Evolutionary conservation across 92 coral and sea anemone species (phyloP), one percentile per base, ranked within the genome.

Genomic region (Paragorgia papillata): DNA sequence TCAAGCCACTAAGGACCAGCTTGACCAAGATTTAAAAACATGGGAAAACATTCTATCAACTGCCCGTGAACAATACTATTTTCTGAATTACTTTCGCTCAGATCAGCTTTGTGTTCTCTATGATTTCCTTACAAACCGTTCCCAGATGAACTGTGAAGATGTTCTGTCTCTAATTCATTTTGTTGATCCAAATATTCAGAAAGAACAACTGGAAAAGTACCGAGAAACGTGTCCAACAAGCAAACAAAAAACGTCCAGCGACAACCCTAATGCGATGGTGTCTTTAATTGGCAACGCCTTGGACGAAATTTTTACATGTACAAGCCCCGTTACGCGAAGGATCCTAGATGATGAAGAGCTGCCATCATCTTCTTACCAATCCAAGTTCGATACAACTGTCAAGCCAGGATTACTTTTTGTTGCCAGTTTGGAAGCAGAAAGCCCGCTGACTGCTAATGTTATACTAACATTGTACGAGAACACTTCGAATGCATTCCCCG

Each of bases 351-450:
- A 30, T 39, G 57, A 49, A 14, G 46, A 39, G 15, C 3, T 54
- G 15, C 3, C 56, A 21, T 51, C 54, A 19, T 60, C 62, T 3
- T 61, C 80, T 22, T 37, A 22, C 17, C 63, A 40, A 13, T 66
- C 62, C 31, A 64, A 68, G 34, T 60, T 80, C 30, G 82, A 89
- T 32, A 86, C 79, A 39, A 75, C 92, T 5, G 99, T 91, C 51
- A 92, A 89, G 19, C 85, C 91, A 13, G 92, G 97, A 9, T 88
- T 86, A n/a, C 61, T 94, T 18, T 94, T 84, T 73, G 92, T 94
- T 2, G 94, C 92, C 27, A 92, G 87, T 2, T 84, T 94, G 37
- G 98, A 94, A 53, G 86, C 81, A 61, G 83, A 79, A 54, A 94
- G 97, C 64, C 58, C 73, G 41, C 82, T 88, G 63, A 83, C 97